Base-by-base conservation (phyloP, 1,140 invertebrate genomes). In the Tetramorium parvispinum region DNA sequence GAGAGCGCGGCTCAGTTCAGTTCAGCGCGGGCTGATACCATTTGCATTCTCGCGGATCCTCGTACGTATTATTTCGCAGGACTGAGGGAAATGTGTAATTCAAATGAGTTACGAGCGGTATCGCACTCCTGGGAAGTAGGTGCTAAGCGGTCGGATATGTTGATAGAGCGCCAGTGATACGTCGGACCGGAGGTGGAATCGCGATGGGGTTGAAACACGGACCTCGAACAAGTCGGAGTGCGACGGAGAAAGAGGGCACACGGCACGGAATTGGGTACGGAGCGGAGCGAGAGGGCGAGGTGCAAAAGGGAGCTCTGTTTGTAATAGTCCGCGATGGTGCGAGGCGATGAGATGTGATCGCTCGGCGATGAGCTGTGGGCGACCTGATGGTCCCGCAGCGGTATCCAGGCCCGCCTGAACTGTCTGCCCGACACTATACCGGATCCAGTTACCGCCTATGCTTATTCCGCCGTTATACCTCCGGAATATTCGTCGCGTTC, bases 51-150 rank as follows among this genome's bases (percentile, higher is more conserved):
- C 89, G 88, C 86, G 46, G 86, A 88, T 88, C 40, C 89, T 91
- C 89, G 81, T 87, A 76, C 89, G 90, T 89, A 85, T 91, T 91
- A 91, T 91, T 91, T 91, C 90, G 90, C 90, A 85, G 90, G 85
- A 91, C 88, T 92, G 86, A 91, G 93, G 93, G 93, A 94, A 94
- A 94, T 94, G 93, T 94, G 94, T 95, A 95, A 95, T 95, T 95
- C 94, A 93, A 95, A 95, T 94, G 94, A 95, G 94, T 94, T 93
- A 94, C 94, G 93, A 92, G 90, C 91, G 82, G 89, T 95, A 95
- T 95, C 94, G 93, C 94, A 94, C 94, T 95, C 94, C 88, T 94
- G 94, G 94, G 94, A 95, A 94, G 94, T 94, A 94, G 94, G 94
- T 94, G 94, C 94, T 95, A 95, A 95, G 94, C 94, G 94, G 90